Base-by-base conservation (phyloP, 1,140 invertebrate genomes). In the Drosophila fuyamai region DNA sequence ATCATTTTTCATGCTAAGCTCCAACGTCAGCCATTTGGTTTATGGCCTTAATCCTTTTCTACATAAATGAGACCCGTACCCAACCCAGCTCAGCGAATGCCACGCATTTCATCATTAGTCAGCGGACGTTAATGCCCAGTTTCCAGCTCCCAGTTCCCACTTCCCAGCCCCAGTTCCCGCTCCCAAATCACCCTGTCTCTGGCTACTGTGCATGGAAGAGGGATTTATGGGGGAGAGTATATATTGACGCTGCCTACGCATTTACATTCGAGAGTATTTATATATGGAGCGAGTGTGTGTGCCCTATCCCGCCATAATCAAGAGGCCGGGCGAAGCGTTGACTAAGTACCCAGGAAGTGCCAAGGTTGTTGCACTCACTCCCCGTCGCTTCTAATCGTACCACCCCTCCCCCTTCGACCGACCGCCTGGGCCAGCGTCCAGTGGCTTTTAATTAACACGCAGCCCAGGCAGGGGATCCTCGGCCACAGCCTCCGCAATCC, bases 1-100 rank as follows among this genome's bases (percentile, higher is more conserved):
- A 83, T 89, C 84, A 88, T 88, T 88, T 88, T 88, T 88, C 83
- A 88, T 88, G 83, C 83, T 88, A 89, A 88, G 84, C 83, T 83
- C 76, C 84, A 83, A 83, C 83, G 83, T 88, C 83, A 88, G 86
- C 83, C 83, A 75, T 89, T 88, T 89, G 84, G 83, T 88, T 89
- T 89, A 88, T 88, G 83, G 83, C 83, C 84, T 80, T 88, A 89
- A 89, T 88, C 83, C 84, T 88, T 88, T 88, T 88, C 83, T 80
- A 89, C 83, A 88, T 88, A 88, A 88, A 88, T 88, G 84, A 83
- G 81, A 80, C 75, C 40, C 59, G 44, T 12, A 56, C 59, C 62
- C 62, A 79, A 61, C 56, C 58, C 58, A 54, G 41, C 68, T 51
- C 48, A 51, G 60, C 70, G 74, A 86, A 89, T 88, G 83, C 83